Conservation (phyloP, 2,797 vertebrate species). For the Pyrocephalus nanus region DNA sequence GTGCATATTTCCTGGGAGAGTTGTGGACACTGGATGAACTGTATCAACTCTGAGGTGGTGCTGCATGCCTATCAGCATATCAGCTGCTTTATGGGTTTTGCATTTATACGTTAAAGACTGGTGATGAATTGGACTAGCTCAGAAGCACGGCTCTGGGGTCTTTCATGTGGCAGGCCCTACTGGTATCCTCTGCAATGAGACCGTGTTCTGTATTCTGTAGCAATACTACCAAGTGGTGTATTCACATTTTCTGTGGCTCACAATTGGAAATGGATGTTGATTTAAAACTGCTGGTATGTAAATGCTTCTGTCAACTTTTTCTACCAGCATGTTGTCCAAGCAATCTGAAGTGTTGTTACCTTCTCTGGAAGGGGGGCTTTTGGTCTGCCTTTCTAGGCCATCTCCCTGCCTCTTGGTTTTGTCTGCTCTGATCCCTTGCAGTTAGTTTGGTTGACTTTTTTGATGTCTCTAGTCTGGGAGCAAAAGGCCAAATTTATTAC, state of each 20-base stretch:
- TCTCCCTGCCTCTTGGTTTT: neutral
- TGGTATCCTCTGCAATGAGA: neutral
- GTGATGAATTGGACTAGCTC: neutral
- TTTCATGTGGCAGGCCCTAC: neutral
- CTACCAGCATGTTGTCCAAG: neutral
- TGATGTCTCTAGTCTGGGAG: neutral
- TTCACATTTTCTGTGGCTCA: neutral
- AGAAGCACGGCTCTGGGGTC: neutral
- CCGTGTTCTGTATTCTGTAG: neutral
- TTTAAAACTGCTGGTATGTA: constrained; percentile 1
- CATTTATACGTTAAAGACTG: neutral
- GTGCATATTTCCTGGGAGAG: neutral
- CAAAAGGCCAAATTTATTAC: neutral
- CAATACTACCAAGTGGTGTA: neutral
- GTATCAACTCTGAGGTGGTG: neutral
- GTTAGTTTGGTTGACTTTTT: neutral
- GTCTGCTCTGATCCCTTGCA: neutral
- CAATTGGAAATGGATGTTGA: neutral
- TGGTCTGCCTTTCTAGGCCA: neutral
- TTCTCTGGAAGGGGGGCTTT: neutral
- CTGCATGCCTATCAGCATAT: accelerated
- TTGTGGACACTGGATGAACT: neutral
- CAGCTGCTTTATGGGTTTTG: neutral
- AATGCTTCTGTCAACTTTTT: neutral
- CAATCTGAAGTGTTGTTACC: neutral